Evolutionary conservation across 2,113 vertebrate species (phyloP).

Genomic region (Nanorana parkeri): DNA sequence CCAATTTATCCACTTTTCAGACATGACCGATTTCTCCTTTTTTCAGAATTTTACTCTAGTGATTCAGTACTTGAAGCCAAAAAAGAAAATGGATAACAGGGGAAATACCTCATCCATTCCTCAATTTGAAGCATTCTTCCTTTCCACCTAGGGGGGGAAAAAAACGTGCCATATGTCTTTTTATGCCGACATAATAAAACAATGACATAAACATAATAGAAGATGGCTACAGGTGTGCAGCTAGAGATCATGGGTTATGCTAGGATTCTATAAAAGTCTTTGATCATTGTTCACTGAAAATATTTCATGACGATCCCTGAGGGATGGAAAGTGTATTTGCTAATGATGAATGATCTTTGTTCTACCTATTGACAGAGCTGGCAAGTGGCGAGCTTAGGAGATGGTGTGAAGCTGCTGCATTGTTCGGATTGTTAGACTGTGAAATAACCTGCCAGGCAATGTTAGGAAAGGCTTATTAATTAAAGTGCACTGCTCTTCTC

Average conservation of each 20-base stretch:
- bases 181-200: neutral
- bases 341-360: slow-evolving; percentile 33
- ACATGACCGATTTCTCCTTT: neutral
- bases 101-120: neutral
- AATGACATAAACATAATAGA: slow-evolving; percentile 3
- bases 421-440: slow-evolving; percentile 52
- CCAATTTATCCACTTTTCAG: slow-evolving; percentile 25
- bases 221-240: neutral
- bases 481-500: slow-evolving; percentile 4
- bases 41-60: neutral
- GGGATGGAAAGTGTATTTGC: slow-evolving; percentile 22
- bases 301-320: neutral
- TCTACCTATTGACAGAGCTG: slow-evolving; percentile 23
- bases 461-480: slow-evolving; percentile 44
- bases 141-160: neutral
- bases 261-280: neutral
- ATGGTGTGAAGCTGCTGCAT: slow-evolving; percentile 8
- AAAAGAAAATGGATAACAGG: neutral
- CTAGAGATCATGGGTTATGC: neutral
- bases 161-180: neutral
- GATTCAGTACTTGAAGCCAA: neutral
- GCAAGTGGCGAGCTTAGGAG: slow-evolving; percentile 4
- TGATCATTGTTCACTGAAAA: slow-evolving; percentile 16
- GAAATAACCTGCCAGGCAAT: slow-evolving; percentile 48
- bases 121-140: neutral